Base-by-base conservation (phyloP, 1,140 invertebrate species). In the Zeugodacus cucurbitae region DNA sequence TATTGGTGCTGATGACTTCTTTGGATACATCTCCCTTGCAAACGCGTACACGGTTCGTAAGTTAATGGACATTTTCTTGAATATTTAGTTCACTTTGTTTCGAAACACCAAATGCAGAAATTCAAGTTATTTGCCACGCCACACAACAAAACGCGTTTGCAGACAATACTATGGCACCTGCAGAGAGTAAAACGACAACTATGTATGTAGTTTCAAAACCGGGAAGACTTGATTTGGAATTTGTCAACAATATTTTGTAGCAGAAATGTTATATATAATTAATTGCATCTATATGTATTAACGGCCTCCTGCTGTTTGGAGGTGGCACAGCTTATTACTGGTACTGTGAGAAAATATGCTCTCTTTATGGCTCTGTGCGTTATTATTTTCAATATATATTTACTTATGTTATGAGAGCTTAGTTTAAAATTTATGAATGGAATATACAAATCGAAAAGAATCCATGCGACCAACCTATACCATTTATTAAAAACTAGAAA, bases 11-110 rank as follows among this genome's bases (percentile, higher is more conserved):
- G 95, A 95, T 57, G 94, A 94, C 22, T 90, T 95, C 93, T 95
- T 96, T n/a, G 96, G 95, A 92, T 96, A 95, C 95, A 96, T 96
- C 95, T 96, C 95, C 94, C 95, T 94, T 82, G 95, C 96, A 94
- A 96, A 96, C 91, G 96, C 96, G 94, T 96, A 96, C 89, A 96
- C 91, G 62, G 92, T 93, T 88, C 92, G 89, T 54, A 93, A 88
- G 89, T 93, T 93, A 57, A 93, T 92, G 32, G 92, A 93, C 92
- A 93, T 90, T 85, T 90, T 87, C 17, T 34, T 37, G 22, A 20
- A 34, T 48, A 34, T n/a, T 82, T 82, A 85, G 4, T 48, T 82
- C 37, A 48, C 37, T 48, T 26, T 26, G 22, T 6, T 37, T 74
- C 74, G 44, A 34, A 48, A 37, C 22, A 48, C 34, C 34, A 48